Evolutionary conservation across 2,888 invertebrate genomes (phyloP).

Genomic region (Formica aserva): DNA sequence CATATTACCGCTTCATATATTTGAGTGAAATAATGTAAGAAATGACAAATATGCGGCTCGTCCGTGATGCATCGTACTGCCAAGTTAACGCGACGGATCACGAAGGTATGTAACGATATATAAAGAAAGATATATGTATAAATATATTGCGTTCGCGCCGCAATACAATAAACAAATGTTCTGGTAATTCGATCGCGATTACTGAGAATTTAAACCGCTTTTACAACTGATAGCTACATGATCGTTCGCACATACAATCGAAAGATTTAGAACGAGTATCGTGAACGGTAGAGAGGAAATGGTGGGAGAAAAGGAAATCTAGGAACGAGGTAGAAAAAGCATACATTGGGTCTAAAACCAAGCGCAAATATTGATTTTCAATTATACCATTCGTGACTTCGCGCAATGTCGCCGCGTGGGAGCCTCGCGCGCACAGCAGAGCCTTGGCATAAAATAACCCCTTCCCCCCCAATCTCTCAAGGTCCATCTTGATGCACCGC

Average conservation of each 20-base stretch:
- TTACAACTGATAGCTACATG: not conserved
- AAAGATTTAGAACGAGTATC: slow-evolving; percentile 76
- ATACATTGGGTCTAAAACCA: slow-evolving; percentile 72
- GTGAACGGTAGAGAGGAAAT: slow-evolving; percentile 42
- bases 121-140: not conserved
- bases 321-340: slow-evolving; percentile 44
- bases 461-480: slow-evolving; percentile 77
- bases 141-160: not conserved
- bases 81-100: slow-evolving; percentile 18
- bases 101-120: not conserved
- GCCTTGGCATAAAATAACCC: slow-evolving; percentile 81
- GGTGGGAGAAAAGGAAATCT: not conserved
- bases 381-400: slow-evolving; percentile 84
- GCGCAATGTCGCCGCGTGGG: slow-evolving; percentile 81
- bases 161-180: not conserved
- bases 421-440: slow-evolving; percentile 69
- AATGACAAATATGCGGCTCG: not conserved
- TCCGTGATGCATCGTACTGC: not conserved
- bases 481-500: slow-evolving; percentile 80
- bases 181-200: slow-evolving; percentile 28
- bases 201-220: slow-evolving; percentile 8
- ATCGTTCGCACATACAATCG: slow-evolving; percentile 65
- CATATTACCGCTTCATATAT: not conserved
- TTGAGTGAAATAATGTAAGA: not conserved
- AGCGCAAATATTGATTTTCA: slow-evolving; percentile 84